Base-by-base conservation (phyloP, 2,888 invertebrate genomes). In the Eurois occulta region DNA sequence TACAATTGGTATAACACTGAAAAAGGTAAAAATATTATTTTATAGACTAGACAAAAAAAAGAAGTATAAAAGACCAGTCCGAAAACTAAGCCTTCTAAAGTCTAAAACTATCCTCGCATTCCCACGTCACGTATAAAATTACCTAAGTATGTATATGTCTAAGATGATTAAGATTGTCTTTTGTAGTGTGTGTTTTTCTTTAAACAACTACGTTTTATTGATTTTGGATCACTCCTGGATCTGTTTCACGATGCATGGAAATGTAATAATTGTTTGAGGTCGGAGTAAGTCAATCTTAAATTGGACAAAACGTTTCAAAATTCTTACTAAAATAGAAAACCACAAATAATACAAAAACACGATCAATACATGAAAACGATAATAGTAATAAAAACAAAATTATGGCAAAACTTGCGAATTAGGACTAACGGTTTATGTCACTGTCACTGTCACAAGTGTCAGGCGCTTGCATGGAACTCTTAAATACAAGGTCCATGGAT, bases 401-500 rank as follows among this genome's bases (percentile, higher is more conserved):
- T n/a, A n/a, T 48, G 48, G 21, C 7, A 46, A 46, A 46, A 46
- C 46, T 46, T 46, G 46, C 46, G 16, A 48, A 24, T 24, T 10
- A 52, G 10, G 55, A 11, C 55, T 58, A 1, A n/a, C 11, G 48
- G n/a, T 52, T 13, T 13, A 6, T 6, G 58, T 58, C n/a, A 28
- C 58, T 58, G 58, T 28, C 55, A 55, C 5, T 55, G 55, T 55
- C 11, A n/a, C 11, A n/a, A n/a, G n/a, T 28, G 28, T 28, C 6
- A 58, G 28, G 13, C 28, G 28, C 6, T 58, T 28, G 28, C 28
- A 28, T 58, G n/a, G 28, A 58, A 58, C 13, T n/a, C n/a, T 2
- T 58, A n/a, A 0, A 0, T 58, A 28, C 28, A 13, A 2, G 2
- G n/a, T 58, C 2, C 16, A 28, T 16, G 13, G n/a, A 0, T 2